Evolutionary conservation across 2,113 vertebrate species (phyloP), one percentile per base, ranked within the genome.

Genomic region (Anoura caudifer): DNA sequence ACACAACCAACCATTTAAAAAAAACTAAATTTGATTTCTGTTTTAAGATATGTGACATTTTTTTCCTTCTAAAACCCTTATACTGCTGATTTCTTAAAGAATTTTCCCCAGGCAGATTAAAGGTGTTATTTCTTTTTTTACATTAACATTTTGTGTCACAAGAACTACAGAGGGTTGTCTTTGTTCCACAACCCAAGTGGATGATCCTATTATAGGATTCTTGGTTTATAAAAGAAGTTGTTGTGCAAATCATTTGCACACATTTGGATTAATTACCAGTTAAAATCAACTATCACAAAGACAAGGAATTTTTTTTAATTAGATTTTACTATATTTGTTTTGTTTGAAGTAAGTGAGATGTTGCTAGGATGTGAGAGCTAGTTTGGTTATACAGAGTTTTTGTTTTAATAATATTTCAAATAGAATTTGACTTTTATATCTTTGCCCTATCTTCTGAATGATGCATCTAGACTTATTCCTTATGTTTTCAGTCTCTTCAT

Each of bases 351-450:
- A 70, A 94, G 61, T 5, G 8, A 85, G 72, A 86, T 91, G 93
- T 96, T 96, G 91, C 91, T 95, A 96, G 72, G 95, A 95, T 79
- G 36, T 94, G 41, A 20, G 36, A 88, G 72, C 63, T 90, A 77
- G 76, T 94, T 95, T 88, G 67, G 45, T 90, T 97, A 90, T 72
- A 83, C 38, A 80, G 76, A 95, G 72, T 79, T 96, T 95, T 95
- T 95, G 72, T 93, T 86, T 94, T 92, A 92, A 38, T 87, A 69
- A 45, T 92, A 94, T 86, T 94, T 97, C 96, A 96, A 80, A 43
- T 59, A 94, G 87, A 85, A 92, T 89, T 94, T 97, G 90, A 95
- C 69, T 92, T 97, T 77, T 87, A 80, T 31, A 20, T 52, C 83
- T 54, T 28, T 65, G 28, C 38, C 3, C 7, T 90, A 33, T 96